Conservation (phyloP, 2,113 vertebrate genomes). For the Myrmophylax atrothorax region DNA sequence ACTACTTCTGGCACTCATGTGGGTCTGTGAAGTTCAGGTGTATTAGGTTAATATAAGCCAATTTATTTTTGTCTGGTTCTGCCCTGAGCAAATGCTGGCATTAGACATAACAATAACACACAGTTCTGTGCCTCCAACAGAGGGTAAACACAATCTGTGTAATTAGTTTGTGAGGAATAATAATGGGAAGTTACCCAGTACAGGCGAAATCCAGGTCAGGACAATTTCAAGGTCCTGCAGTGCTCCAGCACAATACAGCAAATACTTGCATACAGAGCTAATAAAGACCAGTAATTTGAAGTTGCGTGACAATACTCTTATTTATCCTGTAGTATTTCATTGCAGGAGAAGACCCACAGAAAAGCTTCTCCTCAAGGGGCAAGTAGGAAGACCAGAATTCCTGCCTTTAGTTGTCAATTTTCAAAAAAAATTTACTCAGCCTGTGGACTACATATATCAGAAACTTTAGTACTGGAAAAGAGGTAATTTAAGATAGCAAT, state of each 20-base stretch:
- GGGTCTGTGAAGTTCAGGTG: not conserved
- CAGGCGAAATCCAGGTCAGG: slow-evolving; percentile 12
- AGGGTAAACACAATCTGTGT: slow-evolving; percentile 43
- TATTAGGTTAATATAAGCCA: not conserved
- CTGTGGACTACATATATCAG: not conserved
- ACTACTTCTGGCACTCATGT: not conserved
- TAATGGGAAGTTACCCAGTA: not conserved
- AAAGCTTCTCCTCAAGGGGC: not conserved
- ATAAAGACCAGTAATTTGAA: not conserved
- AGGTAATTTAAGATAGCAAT: not conserved
- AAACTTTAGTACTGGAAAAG: not conserved
- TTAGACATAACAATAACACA: slow-evolving; percentile 43
- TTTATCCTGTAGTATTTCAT: not conserved
- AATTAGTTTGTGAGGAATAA: slow-evolving; percentile 21
- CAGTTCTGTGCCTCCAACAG: not conserved
- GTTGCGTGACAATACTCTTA: not conserved
- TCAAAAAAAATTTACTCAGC: not conserved
- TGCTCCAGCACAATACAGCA: not conserved
- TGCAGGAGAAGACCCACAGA: not conserved
- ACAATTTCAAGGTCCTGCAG: not conserved
- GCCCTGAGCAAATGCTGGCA: slow-evolving; percentile 23
- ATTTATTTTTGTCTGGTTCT: slow-evolving; percentile 29
- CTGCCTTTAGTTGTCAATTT: not conserved
- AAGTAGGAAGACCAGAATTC: not conserved
- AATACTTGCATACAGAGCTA: not conserved